Evolutionary conservation across 2,888 invertebrate genomes (phyloP), one percentile per base, ranked within the genome.

Genomic region (Crocallis elinguaria): DNA sequence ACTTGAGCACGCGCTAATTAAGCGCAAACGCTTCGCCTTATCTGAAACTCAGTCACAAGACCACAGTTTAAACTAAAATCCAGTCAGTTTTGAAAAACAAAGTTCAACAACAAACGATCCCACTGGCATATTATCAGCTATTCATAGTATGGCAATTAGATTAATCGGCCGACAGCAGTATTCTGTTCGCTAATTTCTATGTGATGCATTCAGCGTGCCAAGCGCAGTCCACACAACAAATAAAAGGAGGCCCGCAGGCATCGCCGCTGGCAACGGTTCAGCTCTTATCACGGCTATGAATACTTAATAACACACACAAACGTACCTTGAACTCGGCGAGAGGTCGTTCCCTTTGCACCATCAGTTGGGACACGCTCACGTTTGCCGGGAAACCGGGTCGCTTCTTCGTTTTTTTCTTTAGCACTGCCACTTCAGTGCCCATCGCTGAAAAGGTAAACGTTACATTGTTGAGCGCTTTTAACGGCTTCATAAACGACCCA

Each of bases 341-440:
- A 64, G 93, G 78, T 75, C 93, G 92, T 75, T 94, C 94, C 67
- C 94, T 90, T 72, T 94, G 94, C 58, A 93, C 93, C 86, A 94
- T 88, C 67, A 95, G 84, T 80, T 94, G 94, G 46, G 94, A 94
- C 49, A 94, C 93, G 65, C 93, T 93, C 71, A 94, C 92, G 60
- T 93, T 94, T 51, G 92, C 86, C 76, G 92, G 92, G 63, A 93
- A 92, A 54, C 93, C 90, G 36, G 92, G 85, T 62, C 94, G 87
- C 80, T 93, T 93, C 84, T 94, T 92, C 79, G 93, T 92, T 86
- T 94, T 95, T 83, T 94, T 95, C 77, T 94, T 93, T 57, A 89
- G 36, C 16, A 78, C 84, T 49, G 88, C 82, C 60, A 83, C 84
- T 68, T 91, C 91, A 84, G 90, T 84, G 75, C 75, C 75, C 49